A percentile compares a stretch with the other conserved stretches of the same genome.
Conservation (phyloP, 2,888 invertebrate species). For the Drosophila histrio region DNA sequence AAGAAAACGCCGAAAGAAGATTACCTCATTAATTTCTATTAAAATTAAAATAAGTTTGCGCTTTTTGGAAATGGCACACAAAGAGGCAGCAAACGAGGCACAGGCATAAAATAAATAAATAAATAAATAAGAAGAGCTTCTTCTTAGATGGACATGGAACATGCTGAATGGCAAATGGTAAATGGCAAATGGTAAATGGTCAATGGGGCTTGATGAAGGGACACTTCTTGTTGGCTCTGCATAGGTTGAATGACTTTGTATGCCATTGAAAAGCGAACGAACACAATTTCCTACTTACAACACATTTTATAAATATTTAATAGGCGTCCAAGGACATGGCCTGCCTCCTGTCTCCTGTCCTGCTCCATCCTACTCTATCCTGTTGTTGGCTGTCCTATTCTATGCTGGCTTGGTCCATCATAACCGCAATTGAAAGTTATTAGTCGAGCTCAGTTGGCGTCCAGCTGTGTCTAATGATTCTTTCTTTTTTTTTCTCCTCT, state of each 20-base stretch:
- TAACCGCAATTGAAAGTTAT: constrained; percentile 69
- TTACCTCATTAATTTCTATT: constrained; percentile 75
- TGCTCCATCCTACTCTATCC: neutral
- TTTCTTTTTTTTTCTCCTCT: neutral
- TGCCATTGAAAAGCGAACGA: constrained; percentile 54
- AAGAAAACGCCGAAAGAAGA: constrained; percentile 55
- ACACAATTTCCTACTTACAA: constrained; percentile 73
- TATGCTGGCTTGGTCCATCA: constrained; percentile 19
- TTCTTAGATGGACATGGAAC: constrained; percentile 32
- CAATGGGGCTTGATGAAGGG: constrained; percentile 21
- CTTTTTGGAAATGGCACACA: constrained; percentile 54
- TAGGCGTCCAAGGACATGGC: constrained; percentile 53
- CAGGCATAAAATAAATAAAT: constrained; percentile 64
- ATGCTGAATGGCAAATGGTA: constrained; percentile 11
- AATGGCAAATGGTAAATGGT: constrained; percentile 14
- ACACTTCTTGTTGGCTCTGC: constrained; percentile 21
- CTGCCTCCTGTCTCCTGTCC: neutral
- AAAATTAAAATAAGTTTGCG: constrained; percentile 71
- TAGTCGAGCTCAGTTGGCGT: constrained; percentile 62
- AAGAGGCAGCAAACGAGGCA: constrained; percentile 47
- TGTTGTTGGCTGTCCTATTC: neutral
- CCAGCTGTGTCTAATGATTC: constrained; percentile 63
- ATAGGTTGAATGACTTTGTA: constrained; percentile 59
- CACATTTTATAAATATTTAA: constrained; percentile 68
- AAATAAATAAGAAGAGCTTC: constrained; percentile 53